Conservation (phyloP, 1,140 invertebrate genomes). For the Diplogasteroides magnus region DNA sequence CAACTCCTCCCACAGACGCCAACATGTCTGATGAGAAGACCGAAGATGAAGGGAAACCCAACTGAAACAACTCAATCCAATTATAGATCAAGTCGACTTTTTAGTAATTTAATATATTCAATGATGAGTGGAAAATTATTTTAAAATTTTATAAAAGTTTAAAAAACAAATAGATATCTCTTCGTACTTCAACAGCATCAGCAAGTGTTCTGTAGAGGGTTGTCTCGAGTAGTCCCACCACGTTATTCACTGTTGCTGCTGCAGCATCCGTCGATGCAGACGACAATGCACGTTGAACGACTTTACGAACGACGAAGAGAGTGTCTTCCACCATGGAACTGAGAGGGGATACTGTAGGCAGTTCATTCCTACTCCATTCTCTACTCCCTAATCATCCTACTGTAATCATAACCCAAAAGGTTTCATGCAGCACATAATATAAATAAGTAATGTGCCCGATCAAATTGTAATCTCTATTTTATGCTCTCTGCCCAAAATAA, state of each 20-base stretch:
- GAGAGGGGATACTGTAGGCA: background rate
- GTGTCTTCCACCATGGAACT: conserved; percentile 95
- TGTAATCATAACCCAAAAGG: background rate
- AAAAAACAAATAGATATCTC: too few species aligned
- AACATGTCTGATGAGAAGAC: conserved; percentile 4
- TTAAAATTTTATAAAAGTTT: too few species aligned
- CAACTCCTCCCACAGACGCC: background rate
- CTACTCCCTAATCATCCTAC: background rate
- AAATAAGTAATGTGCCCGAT: too few species aligned
- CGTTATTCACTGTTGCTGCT: conserved; percentile 59
- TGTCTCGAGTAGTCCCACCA: conserved; percentile 77
- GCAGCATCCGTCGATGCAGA: conserved; percentile 76
- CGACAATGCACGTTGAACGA: conserved; percentile 77
- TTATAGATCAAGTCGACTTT: too few species aligned
- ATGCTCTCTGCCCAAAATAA: too few species aligned
- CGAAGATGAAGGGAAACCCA: conserved; percentile 7
- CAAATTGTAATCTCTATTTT: too few species aligned
- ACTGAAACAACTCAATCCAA: conserved; percentile 25
- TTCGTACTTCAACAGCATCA: conserved; percentile 70
- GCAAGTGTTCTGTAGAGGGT: conserved; percentile 75
- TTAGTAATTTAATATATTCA: too few species aligned
- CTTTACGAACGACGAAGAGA: conserved; percentile 94
- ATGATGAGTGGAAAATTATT: too few species aligned
- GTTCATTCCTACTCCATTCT: background rate
- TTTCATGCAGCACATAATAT: too few species aligned